phyloP scores from a whole-genome alignment of 2,113 vertebrate species.

The Lucifuga dentata region DNA sequence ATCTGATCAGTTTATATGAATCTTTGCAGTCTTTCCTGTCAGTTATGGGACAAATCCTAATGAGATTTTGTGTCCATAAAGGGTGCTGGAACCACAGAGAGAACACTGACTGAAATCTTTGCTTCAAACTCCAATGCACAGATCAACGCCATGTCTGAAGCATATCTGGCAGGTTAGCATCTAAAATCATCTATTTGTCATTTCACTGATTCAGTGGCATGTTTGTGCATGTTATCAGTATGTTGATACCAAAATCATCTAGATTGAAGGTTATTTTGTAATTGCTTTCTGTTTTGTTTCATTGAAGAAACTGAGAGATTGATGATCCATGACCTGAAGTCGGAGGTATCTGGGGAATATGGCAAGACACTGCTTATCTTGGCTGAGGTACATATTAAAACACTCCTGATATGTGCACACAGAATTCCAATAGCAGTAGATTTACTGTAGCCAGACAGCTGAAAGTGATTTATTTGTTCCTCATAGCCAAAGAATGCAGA shows the following conservation, averaged over 20 bases:
- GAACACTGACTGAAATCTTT: conserved; percentile 87
- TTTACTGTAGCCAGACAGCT: neutral
- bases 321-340: conserved; percentile 83
- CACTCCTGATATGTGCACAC: no score
- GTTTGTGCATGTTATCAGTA: no score
- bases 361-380: conserved; percentile 86
- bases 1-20: neutral
- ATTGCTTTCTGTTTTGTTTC: conserved; percentile 10
- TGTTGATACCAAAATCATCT: no score
- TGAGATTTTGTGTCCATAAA: conserved; percentile 51
- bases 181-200: neutral
- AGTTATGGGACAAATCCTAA: neutral
- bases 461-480: no score
- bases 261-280: neutral
- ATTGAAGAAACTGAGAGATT: conserved; percentile 81
- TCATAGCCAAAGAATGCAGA: neutral
- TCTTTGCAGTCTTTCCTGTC: no score
- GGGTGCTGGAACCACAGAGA: conserved; percentile 87
- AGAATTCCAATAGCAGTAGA: neutral
- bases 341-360: conserved; percentile 88
- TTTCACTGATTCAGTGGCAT: neutral
- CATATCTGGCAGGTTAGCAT: conserved; percentile 84
- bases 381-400: conserved; percentile 81
- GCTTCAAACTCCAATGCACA: conserved; percentile 87
- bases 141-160: conserved; percentile 84